Evolutionary conservation across 1,140 invertebrate species (phyloP).

Genomic region (Drosophila orena): DNA sequence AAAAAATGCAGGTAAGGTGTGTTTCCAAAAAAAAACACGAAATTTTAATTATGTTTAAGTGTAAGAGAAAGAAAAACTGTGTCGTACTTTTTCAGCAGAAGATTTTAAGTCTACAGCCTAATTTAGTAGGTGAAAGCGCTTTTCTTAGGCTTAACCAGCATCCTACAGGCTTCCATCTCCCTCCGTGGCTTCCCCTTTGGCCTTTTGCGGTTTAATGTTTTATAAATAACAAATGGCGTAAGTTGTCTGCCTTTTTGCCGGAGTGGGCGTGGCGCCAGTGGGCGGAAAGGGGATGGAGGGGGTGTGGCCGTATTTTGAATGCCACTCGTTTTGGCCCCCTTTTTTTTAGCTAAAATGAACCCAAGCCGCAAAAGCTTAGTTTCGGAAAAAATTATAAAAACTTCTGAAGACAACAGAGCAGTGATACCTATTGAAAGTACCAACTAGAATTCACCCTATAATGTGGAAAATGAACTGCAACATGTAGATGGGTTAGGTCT

Average conservation of each 20-base stretch:
- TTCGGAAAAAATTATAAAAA: constrained; percentile 2
- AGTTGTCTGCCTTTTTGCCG: constrained; percentile 51
- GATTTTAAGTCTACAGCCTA: too few species aligned
- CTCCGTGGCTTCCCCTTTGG: constrained; percentile 14
- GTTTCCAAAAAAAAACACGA: too few species aligned
- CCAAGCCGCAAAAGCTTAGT: constrained; percentile 26
- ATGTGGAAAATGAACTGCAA: neutral
- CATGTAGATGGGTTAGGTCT: neutral
- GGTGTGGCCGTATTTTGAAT: constrained; percentile 35
- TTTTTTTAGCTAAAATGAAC: constrained; percentile 19
- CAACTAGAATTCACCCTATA: constrained; percentile 1
- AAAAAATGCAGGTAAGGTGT: too few species aligned
- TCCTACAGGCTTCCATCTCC: too few species aligned
- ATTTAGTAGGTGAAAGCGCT: too few species aligned
- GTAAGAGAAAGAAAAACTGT: too few species aligned
- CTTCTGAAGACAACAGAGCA: neutral
- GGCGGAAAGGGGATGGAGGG: neutral
- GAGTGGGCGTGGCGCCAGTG: constrained; percentile 14
- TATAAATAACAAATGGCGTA: constrained; percentile 79
- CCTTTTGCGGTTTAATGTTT: constrained; percentile 76
- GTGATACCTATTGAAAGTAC: neutral
- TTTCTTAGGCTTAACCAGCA: too few species aligned
- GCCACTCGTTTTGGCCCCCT: constrained; percentile 8
- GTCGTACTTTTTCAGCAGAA: too few species aligned
- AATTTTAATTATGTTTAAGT: too few species aligned